Evolutionary conservation across 2,888 invertebrate species (phyloP), one percentile per base, ranked within the genome.

Genomic region (Teleogryllus oceanicus): DNA sequence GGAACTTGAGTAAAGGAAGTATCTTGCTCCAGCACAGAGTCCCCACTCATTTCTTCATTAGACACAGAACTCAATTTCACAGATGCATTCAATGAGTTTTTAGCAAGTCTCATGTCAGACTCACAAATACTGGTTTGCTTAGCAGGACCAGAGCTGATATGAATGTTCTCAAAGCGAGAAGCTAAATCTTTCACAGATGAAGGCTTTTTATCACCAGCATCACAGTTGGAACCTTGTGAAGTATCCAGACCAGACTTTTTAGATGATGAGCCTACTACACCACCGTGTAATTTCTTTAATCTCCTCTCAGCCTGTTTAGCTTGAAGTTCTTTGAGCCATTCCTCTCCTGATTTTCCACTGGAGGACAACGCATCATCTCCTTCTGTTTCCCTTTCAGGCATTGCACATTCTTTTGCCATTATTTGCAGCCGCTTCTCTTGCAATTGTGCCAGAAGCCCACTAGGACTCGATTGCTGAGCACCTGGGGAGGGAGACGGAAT

Each of bases 261-360:
- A 81, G 76, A 16, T 82, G 83, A 37, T 84, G 84, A 51, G 84
- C 83, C 83, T 11, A 84, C 75, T 86, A 86, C 78, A 85, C 86
- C 12, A 86, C 85, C 82, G 85, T 85, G 78, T 86, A 84, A 86
- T 77, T 90, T 87, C 88, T 90, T 91, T 82, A 88, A 88, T 84
- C 89, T 87, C 80, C 92, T 86, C 80, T 92, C 91, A 11, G 90
- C 92, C 87, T 94, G 94, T 86, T 94, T 95, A 0, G 93, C 92
- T 87, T 95, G 95, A 51, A 95, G 86, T 86, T 96, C 95, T 84
- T 92, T 91, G 18, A 95, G 86, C 93, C 95, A 94, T 16, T 90
- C 91, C 83, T 92, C 92, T 49, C 90, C 88, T 20, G 88, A 85
- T 21, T 81, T 80, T 11, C 62, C 83, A 20, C 78, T 62, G 13